These are phyloP conservation scores for Nemurella pictetii DNA, from an alignment of 2,888 invertebrate genomes.

Conservation along the genomic window DNA sequence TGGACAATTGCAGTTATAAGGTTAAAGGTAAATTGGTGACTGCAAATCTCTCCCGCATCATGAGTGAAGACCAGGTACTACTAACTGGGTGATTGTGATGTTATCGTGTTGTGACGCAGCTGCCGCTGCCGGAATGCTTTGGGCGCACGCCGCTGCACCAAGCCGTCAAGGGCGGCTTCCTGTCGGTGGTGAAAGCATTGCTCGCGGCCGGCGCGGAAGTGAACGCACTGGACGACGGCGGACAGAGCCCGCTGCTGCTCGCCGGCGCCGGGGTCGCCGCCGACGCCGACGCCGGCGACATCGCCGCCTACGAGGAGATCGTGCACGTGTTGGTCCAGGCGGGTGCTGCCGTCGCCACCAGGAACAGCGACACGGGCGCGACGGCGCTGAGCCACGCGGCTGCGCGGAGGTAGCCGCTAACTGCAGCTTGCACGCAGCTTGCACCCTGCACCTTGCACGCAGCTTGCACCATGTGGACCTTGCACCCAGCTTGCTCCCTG, in stretches of 20 bases:
- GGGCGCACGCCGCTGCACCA: slow-evolving; percentile 51
- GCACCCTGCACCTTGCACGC: no score
- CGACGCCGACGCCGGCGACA: slow-evolving; percentile 7
- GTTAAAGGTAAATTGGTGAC: no score
- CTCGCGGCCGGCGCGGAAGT: slow-evolving; percentile 49
- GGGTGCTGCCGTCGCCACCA: slow-evolving; percentile 43
- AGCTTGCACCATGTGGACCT: no score
- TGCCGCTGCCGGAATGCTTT: slow-evolving; percentile 50
- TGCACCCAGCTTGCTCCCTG: no score
- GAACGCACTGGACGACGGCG: slow-evolving; percentile 50
- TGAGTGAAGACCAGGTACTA: no score
- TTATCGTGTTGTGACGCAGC: no score
- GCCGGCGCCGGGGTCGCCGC: slow-evolving; percentile 48
- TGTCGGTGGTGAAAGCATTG: slow-evolving; percentile 48
- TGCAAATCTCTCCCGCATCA: no score
- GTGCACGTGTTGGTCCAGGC: slow-evolving; percentile 49
- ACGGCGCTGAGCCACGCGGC: slow-evolving; percentile 53
- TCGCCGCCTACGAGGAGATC: slow-evolving; percentile 48
- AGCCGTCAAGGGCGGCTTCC: slow-evolving; percentile 51
- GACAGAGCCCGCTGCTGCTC: slow-evolving; percentile 51
- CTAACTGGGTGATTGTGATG: not conserved
- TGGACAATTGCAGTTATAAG: no score
- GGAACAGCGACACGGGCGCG: slow-evolving; percentile 46
- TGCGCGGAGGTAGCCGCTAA: slow-evolving; percentile 48
- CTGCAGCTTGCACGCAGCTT: no score